A percentile compares a stretch with the other conserved stretches of the same genome.
phyloP scores from a whole-genome alignment of 2,113 vertebrate genomes.

The Lepus timidus region DNA sequence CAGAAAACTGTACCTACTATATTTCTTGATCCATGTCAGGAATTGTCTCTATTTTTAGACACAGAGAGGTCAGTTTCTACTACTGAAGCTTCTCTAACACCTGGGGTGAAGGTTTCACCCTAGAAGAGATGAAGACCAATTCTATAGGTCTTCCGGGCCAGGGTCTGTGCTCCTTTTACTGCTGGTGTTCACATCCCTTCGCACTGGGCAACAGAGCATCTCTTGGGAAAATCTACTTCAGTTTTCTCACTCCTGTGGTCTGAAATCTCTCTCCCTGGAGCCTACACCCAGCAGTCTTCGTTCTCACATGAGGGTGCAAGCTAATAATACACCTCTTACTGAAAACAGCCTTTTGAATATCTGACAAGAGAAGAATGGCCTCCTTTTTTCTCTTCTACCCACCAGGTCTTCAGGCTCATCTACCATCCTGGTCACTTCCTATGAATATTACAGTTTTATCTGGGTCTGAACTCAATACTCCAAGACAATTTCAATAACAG shows the following conservation, averaged over 20 bases:
- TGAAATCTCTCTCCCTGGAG: neutral
- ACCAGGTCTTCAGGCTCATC: neutral
- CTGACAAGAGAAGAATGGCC: neutral
- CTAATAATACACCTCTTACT: neutral
- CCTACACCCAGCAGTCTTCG: neutral
- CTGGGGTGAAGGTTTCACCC: neutral
- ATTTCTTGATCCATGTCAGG: neutral
- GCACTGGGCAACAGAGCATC: neutral
- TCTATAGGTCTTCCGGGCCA: neutral
- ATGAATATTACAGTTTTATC: slow-evolving; percentile 1
- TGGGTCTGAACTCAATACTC: neutral
- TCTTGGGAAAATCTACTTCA: neutral
- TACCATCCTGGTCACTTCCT: slow-evolving; percentile 7
- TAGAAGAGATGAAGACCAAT: neutral
- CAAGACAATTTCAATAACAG: slow-evolving; percentile 28
- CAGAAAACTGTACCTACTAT: slow-evolving; percentile 12
- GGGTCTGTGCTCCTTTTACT: neutral
- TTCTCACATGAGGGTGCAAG: neutral
- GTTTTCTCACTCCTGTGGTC: neutral
- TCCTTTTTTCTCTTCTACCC: neutral
- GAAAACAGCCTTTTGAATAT: neutral
- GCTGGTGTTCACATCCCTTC: neutral
- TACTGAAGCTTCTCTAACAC: slow-evolving; percentile 23
- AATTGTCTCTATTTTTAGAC: neutral
- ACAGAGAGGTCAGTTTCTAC: neutral